Conservation (phyloP, 2,113 vertebrate genomes). For the Centropristis striata region DNA sequence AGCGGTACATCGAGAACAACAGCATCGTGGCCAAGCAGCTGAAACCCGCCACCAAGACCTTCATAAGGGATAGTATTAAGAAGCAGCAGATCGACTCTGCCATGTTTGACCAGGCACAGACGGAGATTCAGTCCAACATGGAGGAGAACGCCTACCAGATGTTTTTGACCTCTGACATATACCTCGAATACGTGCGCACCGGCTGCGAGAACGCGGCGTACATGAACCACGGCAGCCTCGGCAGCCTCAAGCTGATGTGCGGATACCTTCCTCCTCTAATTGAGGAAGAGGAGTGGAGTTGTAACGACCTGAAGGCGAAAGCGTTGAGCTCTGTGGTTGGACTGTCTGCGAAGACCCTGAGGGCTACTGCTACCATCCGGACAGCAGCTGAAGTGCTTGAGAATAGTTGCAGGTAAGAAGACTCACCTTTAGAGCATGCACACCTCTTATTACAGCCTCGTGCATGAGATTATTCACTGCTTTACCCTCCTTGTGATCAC, state of each 20-base stretch:
- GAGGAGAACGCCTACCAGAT: conserved; percentile 98
- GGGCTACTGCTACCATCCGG: conserved; percentile 90
- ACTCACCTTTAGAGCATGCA: conserved; percentile 1
- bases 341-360: conserved; percentile 91
- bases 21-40: conserved; percentile 96
- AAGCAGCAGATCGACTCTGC: conserved; percentile 96
- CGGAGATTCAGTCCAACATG: conserved; percentile 96
- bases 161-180: conserved; percentile 98
- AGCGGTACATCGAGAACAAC: conserved; percentile 98
- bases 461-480: background rate
- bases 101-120: conserved; percentile 99
- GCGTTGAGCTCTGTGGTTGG: conserved; percentile 92
- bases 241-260: conserved; percentile 93
- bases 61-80: conserved; percentile 95
- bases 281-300: conserved; percentile 98
- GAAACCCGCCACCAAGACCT: conserved; percentile 96
- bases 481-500: background rate
- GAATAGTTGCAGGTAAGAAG: conserved; percentile 92
- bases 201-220: conserved; percentile 94
- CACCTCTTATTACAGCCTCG: background rate
- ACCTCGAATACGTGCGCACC: conserved; percentile 96
- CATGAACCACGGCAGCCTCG: conserved; percentile 86
- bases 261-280: conserved; percentile 97
- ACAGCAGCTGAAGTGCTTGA: conserved; percentile 89
- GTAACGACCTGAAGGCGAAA: conserved; percentile 91